A percentile compares a stretch with the other conserved stretches of the same genome.
phyloP scores from a whole-genome alignment of 2,888 invertebrate species.

The Watsonalla binaria region DNA sequence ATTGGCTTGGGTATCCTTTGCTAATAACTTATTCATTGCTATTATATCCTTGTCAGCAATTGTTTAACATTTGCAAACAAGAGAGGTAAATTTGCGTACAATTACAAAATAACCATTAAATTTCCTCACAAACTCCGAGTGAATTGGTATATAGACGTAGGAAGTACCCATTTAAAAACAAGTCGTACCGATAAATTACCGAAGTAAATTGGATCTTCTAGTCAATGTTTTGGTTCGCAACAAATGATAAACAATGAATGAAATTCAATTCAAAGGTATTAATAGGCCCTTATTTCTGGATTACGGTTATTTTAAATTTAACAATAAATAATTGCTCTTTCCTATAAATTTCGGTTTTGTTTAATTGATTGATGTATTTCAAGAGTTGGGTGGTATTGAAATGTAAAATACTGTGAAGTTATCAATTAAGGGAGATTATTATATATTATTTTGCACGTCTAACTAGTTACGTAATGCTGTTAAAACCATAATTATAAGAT shows the following conservation, averaged over 20 bases:
- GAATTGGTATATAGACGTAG: neutral
- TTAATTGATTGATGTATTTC: neutral
- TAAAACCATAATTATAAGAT: too few species aligned
- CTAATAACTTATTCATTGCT: neutral
- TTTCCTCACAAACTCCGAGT: neutral
- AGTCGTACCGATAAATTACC: constrained; percentile 13
- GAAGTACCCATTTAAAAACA: constrained; percentile 4
- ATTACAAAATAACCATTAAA: neutral
- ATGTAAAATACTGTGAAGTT: neutral
- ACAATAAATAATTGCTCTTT: neutral
- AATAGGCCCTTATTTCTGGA: constrained; percentile 2
- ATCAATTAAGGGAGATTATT: neutral
- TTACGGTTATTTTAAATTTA: constrained; percentile 1
- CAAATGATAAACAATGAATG: constrained; percentile 22
- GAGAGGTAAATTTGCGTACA: neutral
- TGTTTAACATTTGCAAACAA: neutral
- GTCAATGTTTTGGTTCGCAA: constrained; percentile 19
- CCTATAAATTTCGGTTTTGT: neutral
- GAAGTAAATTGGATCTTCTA: constrained; percentile 24
- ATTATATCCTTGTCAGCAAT: neutral
- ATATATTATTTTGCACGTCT: too few species aligned
- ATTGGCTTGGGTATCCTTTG: too few species aligned
- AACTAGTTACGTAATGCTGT: too few species aligned
- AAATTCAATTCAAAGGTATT: constrained; percentile 10
- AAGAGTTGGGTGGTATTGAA: constrained; percentile 3